Base-by-base conservation (phyloP, 2,797 vertebrate genomes). In the Malurus leucopterus region DNA sequence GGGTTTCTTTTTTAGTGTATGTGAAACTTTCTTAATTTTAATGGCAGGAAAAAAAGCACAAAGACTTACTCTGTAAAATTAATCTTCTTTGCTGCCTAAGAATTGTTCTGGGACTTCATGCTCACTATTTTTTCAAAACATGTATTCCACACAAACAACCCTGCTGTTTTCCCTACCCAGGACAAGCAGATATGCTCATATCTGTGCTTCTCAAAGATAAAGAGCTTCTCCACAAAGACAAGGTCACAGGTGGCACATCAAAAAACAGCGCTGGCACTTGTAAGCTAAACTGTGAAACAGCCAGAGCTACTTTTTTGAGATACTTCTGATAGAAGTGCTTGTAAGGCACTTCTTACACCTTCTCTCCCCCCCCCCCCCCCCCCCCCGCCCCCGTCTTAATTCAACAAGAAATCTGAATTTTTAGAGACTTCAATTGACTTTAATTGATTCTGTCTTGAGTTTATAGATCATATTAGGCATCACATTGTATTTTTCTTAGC, bases 171-270 rank as follows among this genome's bases (percentile, higher is more conserved):
- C 5, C 8, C 23, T 79, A 10, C 13, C 18, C 38, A 34, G 5
- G 8, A 11, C 2, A 8, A 69, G n/a, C 0, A 2, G 11, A 44
- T 1, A 2, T 19, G 2, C 44, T 73, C 15, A 22, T 50, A 49
- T 13, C 11, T 75, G 27, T 27, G 6, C 1, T 36, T 69, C 6
- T 59, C 3, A 13, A 6, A 63, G 19, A n/a, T 49, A 11, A 20
- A 58, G 38, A 79, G 2, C 12, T 40, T 63, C 30, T 34, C 2
- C 0, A 3, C 58, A 64, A 9, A 3, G 4, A 13, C n/a, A 36
- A 36, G 20, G 16, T 58, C 46, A 68, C 15, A 63, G 10, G 14
- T 11, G 12, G 16, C 15, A 19, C 24, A 7, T n/a, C 72, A 51
- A 67, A 36, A 57, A 64, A 68, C 4, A 67, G 18, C 8, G 18